Evolutionary conservation across 2,113 vertebrate species (phyloP), one percentile per base, ranked within the genome.

Genomic region (Hypomesus transpacificus): DNA sequence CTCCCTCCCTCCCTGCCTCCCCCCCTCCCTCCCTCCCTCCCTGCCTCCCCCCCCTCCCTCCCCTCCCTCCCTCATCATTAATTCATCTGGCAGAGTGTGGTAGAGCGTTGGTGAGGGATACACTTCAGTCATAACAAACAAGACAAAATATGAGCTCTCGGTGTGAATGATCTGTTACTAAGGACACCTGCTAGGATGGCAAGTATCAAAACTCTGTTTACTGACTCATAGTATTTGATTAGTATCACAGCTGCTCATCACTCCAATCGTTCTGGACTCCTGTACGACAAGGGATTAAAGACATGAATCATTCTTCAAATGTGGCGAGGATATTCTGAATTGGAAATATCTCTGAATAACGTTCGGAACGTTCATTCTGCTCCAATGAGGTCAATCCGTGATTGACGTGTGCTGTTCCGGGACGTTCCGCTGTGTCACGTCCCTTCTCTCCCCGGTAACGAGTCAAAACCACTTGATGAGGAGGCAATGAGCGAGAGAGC

Each of bases 91-190:
- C 87, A 85, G 83, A 81, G 83, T 71, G 51, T 71, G 57, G 86
- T 75, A 80, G 66, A 80, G 83, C 75, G 71, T 84, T 74, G 52
- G 76, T 83, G 85, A 90, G 82, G 84, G 87, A 89, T 87, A 82
- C 79, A 87, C 82, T 90, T 88, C 87, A 90, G 82, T 84, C 86
- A 87, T 83, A 84, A 89, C 83, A 89, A 89, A 88, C 82, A 85
- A 84, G 82, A 75, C 66, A 79, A 87, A 80, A 87, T 82, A 79
- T 88, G 82, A 76, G 78, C 68, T 73, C 83, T 89, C 83, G 77
- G 82, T 81, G 77, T 75, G 78, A 81, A 82, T 81, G 57, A 83
- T 82, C 76, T 76, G 70, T 57, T 81, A 81, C 60, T 50, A 67
- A 14, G 13, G 80, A 68, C 56, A 26, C 70, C 5, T 11, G 73